Evolutionary conservation across 2,113 vertebrate species (phyloP).

Genomic region (Diadophis punctatus): DNA sequence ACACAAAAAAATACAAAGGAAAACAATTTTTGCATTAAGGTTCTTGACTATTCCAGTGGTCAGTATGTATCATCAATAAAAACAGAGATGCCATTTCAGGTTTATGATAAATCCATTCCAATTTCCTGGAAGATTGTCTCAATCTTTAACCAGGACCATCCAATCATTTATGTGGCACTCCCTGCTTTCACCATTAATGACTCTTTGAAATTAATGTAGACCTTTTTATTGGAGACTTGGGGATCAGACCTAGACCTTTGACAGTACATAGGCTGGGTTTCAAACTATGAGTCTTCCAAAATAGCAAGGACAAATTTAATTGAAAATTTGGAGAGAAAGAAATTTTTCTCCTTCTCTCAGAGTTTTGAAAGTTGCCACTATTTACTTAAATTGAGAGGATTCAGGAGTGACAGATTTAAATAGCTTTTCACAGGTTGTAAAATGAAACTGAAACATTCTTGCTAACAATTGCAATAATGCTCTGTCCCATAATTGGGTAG

Average conservation of each 20-base stretch:
- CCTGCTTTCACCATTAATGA: neutral
- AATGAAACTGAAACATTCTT: neutral
- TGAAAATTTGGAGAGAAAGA: neutral
- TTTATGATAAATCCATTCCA: neutral
- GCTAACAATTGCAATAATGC: neutral
- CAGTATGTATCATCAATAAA: neutral
- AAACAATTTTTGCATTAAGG: neutral
- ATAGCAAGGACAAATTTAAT: neutral
- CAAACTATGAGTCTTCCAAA: neutral
- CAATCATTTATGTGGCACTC: neutral
- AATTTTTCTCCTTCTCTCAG: neutral
- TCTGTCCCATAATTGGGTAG: too few species aligned
- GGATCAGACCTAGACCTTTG: neutral
- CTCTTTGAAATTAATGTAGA: neutral
- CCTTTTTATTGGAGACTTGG: neutral
- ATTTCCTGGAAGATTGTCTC: neutral
- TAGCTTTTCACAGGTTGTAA: neutral
- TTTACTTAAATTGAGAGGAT: neutral
- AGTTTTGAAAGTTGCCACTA: neutral
- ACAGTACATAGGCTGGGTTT: neutral
- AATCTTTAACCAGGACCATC: neutral
- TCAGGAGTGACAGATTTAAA: neutral
- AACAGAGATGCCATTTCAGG: neutral
- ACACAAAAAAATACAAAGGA: neutral
- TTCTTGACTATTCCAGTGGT: neutral